phyloP scores from a whole-genome alignment of 2,113 vertebrate species.

The Ibidorhyncha struthersii region DNA sequence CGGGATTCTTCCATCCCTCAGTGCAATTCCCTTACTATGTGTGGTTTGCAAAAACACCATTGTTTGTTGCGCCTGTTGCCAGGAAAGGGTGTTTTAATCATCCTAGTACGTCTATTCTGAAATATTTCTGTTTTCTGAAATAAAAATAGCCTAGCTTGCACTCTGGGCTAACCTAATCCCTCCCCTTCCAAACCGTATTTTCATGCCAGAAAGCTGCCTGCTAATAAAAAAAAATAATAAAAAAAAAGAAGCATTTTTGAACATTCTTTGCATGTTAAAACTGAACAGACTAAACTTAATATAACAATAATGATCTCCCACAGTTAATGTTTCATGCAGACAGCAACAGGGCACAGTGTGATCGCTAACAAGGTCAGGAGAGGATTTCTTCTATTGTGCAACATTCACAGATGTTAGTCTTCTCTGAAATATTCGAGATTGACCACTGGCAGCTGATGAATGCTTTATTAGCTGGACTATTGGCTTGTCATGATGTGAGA shows the following conservation, averaged over 20 bases:
- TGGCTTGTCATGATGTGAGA: neutral
- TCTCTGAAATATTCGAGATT: neutral
- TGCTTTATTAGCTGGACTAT: neutral
- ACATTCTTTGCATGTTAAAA: neutral
- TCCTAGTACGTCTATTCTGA: neutral
- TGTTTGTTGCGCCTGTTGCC: neutral
- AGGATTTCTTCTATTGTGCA: slow-evolving; percentile 1
- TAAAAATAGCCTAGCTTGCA: neutral
- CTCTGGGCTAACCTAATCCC: neutral
- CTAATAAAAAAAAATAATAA: neutral
- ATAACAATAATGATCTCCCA: neutral
- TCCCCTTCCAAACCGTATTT: neutral
- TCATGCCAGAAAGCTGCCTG: neutral
- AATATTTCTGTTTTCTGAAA: neutral
- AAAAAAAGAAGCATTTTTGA: neutral
- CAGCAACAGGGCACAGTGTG: neutral
- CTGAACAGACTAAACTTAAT: neutral
- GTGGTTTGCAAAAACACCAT: neutral
- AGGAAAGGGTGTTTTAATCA: slow-evolving; percentile 17
- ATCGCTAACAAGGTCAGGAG: neutral
- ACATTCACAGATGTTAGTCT: neutral
- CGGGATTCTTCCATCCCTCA: neutral
- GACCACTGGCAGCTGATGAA: neutral
- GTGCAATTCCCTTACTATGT: neutral
- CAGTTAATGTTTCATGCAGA: slow-evolving; percentile 3